Base-by-base conservation (phyloP, 2,113 vertebrate species). In the Oceanodroma tethys region DNA sequence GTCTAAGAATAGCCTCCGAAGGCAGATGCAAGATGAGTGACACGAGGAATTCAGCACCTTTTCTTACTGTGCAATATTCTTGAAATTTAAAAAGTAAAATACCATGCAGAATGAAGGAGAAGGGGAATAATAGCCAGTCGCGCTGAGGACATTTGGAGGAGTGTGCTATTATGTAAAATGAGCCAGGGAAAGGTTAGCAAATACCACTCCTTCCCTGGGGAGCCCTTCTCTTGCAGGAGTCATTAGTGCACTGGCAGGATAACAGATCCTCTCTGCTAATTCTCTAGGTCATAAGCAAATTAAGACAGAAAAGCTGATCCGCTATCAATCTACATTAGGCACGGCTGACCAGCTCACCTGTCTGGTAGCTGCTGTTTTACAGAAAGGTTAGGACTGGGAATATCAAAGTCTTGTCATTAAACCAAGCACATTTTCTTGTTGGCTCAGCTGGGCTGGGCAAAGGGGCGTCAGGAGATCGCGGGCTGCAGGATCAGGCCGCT, bases 281-380 rank as follows among this genome's bases (percentile, higher is more conserved):
- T 95, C 96, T 90, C 75, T 38, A 80, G 94, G 88, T 95, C 86
- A 93, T 50, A 78, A 93, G 91, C 82, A 97, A 94, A 97, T 88
- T 76, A 96, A 95, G 90, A 84, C 83, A 73, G 90, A 87, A 97
- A 86, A 78, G 83, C 76, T 73, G 56, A 81, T 93, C 50, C 5
- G 21, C 76, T 48, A 73, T 93, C 92, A 62, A 29, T 86, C 84
- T 30, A 11, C 81, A 55, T 76, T 19, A 91, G 81, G 82, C 71
- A 38, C 10, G 22, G 66, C 50, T 9, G 42, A 18, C 63, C 80
- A 36, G 52, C 75, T 80, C 63, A 80, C 81, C 88, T 85, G 62
- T 11, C 62, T 16, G 16, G 27, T 13, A 79, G 83, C 76, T 0
- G 2, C 79, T 66, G 67, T 10, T 65, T 43, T 50, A 25, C 47